Evolutionary conservation across 1,140 invertebrate species (phyloP).

Genomic region (Psilanteris sp.): DNA sequence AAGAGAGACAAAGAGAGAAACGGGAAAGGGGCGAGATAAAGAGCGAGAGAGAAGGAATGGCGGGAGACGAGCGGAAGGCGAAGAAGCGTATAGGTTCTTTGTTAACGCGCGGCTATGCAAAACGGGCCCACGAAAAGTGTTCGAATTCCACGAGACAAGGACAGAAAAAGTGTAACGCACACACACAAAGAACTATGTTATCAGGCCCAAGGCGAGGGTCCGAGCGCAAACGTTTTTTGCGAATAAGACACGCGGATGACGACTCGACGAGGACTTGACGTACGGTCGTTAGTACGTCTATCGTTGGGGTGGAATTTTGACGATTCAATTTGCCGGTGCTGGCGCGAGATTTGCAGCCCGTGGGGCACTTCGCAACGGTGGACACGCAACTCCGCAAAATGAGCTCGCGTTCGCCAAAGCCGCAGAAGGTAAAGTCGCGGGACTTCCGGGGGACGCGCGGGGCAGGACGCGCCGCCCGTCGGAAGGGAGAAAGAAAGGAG

Average conservation of each 20-base stretch:
- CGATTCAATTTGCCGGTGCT: slow-evolving; percentile 78
- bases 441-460: slow-evolving; percentile 21
- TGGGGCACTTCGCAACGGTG: slow-evolving; percentile 49
- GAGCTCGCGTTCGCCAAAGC: slow-evolving; percentile 54
- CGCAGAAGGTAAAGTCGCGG: slow-evolving; percentile 46
- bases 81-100: too few species aligned
- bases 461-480: slow-evolving; percentile 31
- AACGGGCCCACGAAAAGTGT: slow-evolving; percentile 1
- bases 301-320: slow-evolving; percentile 66
- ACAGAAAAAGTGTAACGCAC: slow-evolving; percentile 2
- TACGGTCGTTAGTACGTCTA: slow-evolving; percentile 67
- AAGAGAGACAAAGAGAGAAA: too few species aligned
- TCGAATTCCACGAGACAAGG: background rate
- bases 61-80: too few species aligned
- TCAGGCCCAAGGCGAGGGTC: slow-evolving; percentile 41
- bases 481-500: slow-evolving; percentile 75
- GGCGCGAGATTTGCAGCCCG: slow-evolving; percentile 71
- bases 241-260: slow-evolving; percentile 56
- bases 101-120: slow-evolving; percentile 26
- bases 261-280: slow-evolving; percentile 64
- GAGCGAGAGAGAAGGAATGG: too few species aligned
- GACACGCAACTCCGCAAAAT: slow-evolving; percentile 64
- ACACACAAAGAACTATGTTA: slow-evolving; percentile 14
- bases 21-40: too few species aligned
- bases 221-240: slow-evolving; percentile 22